Conservation (phyloP, 2,888 invertebrate genomes). For the Achlya flavicornis region DNA sequence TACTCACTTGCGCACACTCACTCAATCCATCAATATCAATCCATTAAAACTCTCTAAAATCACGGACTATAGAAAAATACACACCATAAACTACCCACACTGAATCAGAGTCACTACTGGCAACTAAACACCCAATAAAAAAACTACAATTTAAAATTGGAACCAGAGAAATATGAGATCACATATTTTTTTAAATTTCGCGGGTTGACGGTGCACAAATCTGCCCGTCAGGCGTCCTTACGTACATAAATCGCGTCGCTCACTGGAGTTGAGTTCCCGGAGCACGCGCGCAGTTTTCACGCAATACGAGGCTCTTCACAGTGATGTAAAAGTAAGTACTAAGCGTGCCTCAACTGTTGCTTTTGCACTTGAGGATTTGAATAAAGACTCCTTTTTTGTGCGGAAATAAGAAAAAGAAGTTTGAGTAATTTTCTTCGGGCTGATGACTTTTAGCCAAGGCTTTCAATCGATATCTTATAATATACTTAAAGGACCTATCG, state of each 20-base stretch:
- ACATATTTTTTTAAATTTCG: constrained; percentile 47
- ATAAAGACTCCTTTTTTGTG: not conserved
- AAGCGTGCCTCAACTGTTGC: constrained; percentile 13
- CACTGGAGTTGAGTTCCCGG: constrained; percentile 55
- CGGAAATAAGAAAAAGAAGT: not conserved
- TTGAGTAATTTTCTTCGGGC: not conserved
- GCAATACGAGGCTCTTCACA: constrained; percentile 37
- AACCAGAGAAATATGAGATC: constrained; percentile 10
- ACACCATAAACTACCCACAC: not conserved
- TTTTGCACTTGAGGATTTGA: not conserved
- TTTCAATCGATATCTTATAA: not conserved
- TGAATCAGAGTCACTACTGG: not conserved
- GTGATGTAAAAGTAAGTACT: constrained; percentile 32
- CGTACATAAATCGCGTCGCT: constrained; percentile 59
- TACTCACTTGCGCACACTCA: constrained; percentile 6
- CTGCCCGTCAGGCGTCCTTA: constrained; percentile 50
- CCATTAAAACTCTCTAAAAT: constrained; percentile 6
- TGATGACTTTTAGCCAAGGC: not conserved
- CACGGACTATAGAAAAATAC: not conserved
- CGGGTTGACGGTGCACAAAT: constrained; percentile 35
- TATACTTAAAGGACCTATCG: too few relatives aligned
- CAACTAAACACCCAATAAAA: not conserved
- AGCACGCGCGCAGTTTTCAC: constrained; percentile 44
- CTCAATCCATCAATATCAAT: constrained; percentile 5
- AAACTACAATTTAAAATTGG: not conserved